Evolutionary conservation across 2,797 vertebrate species (phyloP).

Genomic region (Anguilla marmorata): DNA sequence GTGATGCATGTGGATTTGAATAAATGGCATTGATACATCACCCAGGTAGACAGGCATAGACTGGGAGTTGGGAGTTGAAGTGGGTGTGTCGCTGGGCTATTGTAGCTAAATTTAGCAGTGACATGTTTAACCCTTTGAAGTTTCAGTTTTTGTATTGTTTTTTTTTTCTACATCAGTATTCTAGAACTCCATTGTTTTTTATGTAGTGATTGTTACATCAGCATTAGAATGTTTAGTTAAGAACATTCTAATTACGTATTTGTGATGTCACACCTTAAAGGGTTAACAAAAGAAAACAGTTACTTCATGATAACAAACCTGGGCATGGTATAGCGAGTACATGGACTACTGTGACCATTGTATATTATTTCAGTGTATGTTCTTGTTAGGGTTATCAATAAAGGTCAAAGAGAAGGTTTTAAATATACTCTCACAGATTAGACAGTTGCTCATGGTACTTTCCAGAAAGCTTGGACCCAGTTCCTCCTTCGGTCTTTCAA

Average conservation of each 20-base stretch:
- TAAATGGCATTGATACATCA: constrained; percentile 35
- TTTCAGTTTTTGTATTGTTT: too few relatives aligned
- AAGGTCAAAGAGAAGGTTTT: background rate
- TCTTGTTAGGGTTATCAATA: background rate
- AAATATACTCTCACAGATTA: background rate
- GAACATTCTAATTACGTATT: too few relatives aligned
- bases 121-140: background rate
- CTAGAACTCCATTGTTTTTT: too few relatives aligned
- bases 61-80: background rate
- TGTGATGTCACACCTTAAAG: too few relatives aligned
- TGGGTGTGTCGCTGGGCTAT: background rate
- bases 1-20: constrained; percentile 35
- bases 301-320: too few relatives aligned
- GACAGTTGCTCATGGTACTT: background rate
- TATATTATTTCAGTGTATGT: too few relatives aligned
- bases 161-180: too few relatives aligned
- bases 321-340: background rate
- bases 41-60: constrained; percentile 13
- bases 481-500: background rate
- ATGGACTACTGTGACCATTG: constrained; percentile 7
- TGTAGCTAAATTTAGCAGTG: background rate
- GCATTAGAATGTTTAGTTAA: too few relatives aligned
- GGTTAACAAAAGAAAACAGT: too few relatives aligned
- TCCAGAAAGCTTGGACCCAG: background rate
- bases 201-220: too few relatives aligned